These are phyloP conservation scores for Dermochelys coriacea DNA, from an alignment of 2,797 vertebrate species.

Conservation along the genomic window DNA sequence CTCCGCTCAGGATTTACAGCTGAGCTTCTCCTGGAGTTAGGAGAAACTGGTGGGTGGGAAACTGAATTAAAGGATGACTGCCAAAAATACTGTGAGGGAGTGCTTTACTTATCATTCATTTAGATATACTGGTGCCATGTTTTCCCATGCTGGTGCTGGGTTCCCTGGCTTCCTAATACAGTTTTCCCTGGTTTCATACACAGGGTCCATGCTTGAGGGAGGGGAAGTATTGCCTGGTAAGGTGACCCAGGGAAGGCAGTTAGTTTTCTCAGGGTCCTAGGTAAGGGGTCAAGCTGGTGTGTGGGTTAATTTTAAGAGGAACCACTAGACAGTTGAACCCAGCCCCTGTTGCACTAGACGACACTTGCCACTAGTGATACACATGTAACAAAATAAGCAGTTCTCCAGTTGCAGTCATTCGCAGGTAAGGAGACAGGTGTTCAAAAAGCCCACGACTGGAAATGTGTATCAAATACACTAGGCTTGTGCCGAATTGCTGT, in stretches of 20 bases:
- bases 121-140: rapidly evolving
- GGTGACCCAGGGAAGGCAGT: not conserved
- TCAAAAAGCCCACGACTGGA: too few species aligned
- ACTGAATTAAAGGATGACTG: not conserved
- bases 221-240: not conserved
- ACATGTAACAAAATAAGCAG: not conserved
- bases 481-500: not conserved
- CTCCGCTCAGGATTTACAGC: too few species aligned
- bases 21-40: too few species aligned
- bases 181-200: not conserved
- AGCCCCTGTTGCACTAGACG: not conserved
- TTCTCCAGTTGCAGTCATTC: not conserved
- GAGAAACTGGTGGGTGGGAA: not conserved
- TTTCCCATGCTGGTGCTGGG: rapidly evolving
- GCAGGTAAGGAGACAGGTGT: not conserved
- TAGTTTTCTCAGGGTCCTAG: not conserved
- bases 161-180: not conserved
- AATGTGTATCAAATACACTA: not conserved
- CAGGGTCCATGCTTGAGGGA: not conserved
- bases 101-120: not conserved
- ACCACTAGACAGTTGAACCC: not conserved
- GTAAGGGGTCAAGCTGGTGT: not conserved
- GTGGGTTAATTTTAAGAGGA: not conserved
- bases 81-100: rapidly evolving
- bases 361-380: not conserved